Conservation (phyloP, 2,113 vertebrate genomes). For the Erpornis zantholeuca region DNA sequence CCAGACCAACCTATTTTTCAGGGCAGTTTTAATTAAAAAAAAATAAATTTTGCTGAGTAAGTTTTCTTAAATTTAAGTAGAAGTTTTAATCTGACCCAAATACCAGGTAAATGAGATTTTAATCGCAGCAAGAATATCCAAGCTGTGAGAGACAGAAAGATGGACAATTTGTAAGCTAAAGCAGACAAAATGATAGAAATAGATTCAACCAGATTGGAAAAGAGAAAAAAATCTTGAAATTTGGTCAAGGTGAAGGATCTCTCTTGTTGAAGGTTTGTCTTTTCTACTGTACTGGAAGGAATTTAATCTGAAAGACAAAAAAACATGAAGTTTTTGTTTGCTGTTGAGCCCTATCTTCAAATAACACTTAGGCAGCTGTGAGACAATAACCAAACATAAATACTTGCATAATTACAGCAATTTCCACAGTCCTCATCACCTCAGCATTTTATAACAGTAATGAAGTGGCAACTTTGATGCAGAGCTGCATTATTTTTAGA, state of each 20-base stretch:
- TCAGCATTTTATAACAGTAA: background rate
- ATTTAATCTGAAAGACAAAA: background rate
- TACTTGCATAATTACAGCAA: slow-evolving; percentile 23
- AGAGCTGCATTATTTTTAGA: background rate
- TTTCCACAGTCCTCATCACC: background rate
- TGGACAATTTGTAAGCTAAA: background rate
- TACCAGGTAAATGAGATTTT: background rate
- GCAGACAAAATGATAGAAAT: background rate
- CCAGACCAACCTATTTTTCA: background rate
- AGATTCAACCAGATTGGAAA: background rate
- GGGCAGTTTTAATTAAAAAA: background rate
- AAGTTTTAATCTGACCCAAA: background rate
- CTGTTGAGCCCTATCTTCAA: background rate
- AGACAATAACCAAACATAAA: background rate
- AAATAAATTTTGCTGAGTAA: background rate
- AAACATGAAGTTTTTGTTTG: background rate
- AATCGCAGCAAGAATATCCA: background rate
- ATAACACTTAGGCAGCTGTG: background rate
- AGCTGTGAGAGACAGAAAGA: background rate
- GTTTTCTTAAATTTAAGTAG: background rate
- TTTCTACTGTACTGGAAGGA: background rate
- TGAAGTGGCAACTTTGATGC: background rate
- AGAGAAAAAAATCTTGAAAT: background rate
- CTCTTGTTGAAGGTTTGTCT: background rate
- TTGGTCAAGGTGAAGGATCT: background rate